These are phyloP conservation scores for Tringa solitaria DNA, from an alignment of 2,113 vertebrate species.

Conservation along the genomic window DNA sequence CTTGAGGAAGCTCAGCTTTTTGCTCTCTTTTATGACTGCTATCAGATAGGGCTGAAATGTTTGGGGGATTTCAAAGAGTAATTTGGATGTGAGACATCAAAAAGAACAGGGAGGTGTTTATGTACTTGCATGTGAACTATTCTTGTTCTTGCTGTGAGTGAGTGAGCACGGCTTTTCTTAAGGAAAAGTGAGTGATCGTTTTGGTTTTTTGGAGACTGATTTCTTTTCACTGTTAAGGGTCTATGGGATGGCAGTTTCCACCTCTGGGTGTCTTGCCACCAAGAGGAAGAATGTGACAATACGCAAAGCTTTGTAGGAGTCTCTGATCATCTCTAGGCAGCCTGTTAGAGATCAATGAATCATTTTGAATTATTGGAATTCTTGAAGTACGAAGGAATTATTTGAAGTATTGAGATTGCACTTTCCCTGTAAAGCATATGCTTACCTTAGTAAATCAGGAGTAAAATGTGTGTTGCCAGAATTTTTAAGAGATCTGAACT, in stretches of 20 bases:
- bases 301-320: background rate
- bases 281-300: background rate
- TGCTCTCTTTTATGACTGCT: background rate
- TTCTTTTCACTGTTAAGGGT: background rate
- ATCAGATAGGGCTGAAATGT: background rate
- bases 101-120: background rate
- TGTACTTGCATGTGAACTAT: background rate
- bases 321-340: background rate
- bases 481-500: background rate
- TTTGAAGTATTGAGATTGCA: background rate
- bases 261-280: background rate
- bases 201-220: background rate
- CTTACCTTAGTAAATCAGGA: background rate
- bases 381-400: background rate
- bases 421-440: background rate
- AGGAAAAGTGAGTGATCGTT: background rate
- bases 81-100: background rate
- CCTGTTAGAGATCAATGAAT: background rate
- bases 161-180: background rate
- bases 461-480: background rate
- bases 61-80: background rate
- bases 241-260: background rate
- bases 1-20: background rate
- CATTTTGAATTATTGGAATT: background rate
- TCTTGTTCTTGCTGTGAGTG: background rate